phyloP scores from a whole-genome alignment of 2,888 invertebrate genomes.

The Augiades crinisus region DNA sequence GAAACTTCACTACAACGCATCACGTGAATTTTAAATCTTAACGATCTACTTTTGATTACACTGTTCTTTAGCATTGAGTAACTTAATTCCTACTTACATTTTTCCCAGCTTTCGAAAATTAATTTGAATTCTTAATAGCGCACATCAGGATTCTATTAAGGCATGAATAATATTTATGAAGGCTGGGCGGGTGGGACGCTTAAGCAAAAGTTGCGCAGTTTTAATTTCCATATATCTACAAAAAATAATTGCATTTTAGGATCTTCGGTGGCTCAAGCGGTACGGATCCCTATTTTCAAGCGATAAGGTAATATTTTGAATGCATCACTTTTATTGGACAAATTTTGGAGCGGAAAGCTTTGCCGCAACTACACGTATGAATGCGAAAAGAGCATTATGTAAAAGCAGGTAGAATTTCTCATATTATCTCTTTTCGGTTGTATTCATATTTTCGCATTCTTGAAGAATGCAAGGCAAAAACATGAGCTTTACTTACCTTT shows the following conservation, averaged over 20 bases:
- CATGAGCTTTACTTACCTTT: too few species aligned
- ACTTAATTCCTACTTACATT: too few species aligned
- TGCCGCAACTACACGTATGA: slow-evolving; percentile 4
- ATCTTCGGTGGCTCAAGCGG: not conserved
- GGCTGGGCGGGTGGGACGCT: not conserved
- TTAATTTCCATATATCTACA: slow-evolving; percentile 12
- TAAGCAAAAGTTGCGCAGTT: not conserved
- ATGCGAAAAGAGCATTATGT: slow-evolving; percentile 13
- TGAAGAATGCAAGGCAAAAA: too few species aligned
- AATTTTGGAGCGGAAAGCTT: slow-evolving; percentile 6
- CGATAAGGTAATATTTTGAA: not conserved
- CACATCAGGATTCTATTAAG: slow-evolving; percentile 12
- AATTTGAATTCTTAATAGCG: not conserved
- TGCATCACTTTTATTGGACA: not conserved
- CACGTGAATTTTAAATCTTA: too few species aligned
- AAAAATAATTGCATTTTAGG: slow-evolving; percentile 5
- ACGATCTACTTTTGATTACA: too few species aligned
- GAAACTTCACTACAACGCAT: too few species aligned
- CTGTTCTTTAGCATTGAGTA: too few species aligned
- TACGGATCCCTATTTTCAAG: not conserved
- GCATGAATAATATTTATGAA: slow-evolving; percentile 10
- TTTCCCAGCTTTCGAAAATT: too few species aligned
- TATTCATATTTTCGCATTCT: not conserved
- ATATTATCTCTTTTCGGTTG: slow-evolving; percentile 4
- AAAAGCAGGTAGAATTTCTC: slow-evolving; percentile 13